These are phyloP conservation scores for Bufo bufo DNA, from an alignment of 2,113 vertebrate species.

Conservation along the genomic window DNA sequence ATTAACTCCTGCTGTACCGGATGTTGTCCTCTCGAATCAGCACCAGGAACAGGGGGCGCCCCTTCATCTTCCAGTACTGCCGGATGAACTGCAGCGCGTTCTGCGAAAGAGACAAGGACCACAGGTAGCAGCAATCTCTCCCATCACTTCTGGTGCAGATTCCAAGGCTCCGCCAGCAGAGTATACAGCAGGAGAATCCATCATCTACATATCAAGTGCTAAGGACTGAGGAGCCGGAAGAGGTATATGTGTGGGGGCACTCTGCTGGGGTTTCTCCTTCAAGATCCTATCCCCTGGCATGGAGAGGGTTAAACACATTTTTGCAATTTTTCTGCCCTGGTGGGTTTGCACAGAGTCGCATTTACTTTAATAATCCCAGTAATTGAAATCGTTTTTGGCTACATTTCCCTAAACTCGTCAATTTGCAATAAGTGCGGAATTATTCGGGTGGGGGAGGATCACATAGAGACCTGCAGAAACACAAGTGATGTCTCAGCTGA, in stretches of 20 bases:
- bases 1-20: conserved; percentile 72
- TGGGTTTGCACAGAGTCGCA: not conserved
- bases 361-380: not conserved
- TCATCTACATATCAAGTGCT: too few relatives aligned
- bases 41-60: conserved; percentile 91
- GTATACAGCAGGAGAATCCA: too few relatives aligned
- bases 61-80: conserved; percentile 97
- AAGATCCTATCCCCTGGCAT: not conserved
- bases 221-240: too few relatives aligned
- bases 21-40: conserved; percentile 98
- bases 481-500: too few relatives aligned
- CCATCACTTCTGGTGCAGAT: too few relatives aligned
- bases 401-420: not conserved
- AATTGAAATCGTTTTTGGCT: not conserved
- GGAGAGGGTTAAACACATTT: not conserved
- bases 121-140: not conserved
- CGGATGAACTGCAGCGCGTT: conserved; percentile 97
- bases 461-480: not conserved
- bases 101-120: conserved; percentile 67
- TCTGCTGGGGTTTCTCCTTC: not conserved
- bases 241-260: too few relatives aligned
- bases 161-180: too few relatives aligned
- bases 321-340: not conserved
- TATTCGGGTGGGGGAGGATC: not conserved
- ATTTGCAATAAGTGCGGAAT: not conserved